Evolutionary conservation across 2,888 invertebrate genomes (phyloP).

Genomic region (Abrostola tripartita): DNA sequence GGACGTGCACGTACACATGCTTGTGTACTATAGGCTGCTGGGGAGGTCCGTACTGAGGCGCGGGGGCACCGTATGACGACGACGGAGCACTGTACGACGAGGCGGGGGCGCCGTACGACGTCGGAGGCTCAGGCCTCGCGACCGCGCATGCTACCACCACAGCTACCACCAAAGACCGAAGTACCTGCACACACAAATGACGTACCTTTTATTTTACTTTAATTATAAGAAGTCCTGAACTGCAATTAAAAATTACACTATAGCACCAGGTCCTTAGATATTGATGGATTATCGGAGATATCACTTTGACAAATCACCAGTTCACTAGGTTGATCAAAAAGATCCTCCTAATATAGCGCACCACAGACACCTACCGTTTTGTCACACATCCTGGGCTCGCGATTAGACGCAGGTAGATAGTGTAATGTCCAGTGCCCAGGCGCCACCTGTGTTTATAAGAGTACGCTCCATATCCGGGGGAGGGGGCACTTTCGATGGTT

Average conservation of each 20-base stretch:
- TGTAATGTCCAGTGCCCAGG: constrained; percentile 83
- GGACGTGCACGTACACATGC: constrained; percentile 97
- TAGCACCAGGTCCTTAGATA: constrained; percentile 39
- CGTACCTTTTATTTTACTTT: constrained; percentile 17
- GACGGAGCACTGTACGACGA: constrained; percentile 83
- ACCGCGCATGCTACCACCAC: constrained; percentile 79
- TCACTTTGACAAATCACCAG: constrained; percentile 61
- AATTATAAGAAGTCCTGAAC: constrained; percentile 7
- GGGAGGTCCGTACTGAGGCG: constrained; percentile 91
- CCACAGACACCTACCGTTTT: constrained; percentile 81
- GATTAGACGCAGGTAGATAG: constrained; percentile 76
- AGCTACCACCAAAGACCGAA: constrained; percentile 80
- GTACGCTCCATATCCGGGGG: constrained; percentile 83
- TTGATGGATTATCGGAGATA: constrained; percentile 21
- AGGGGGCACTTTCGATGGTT: constrained; percentile 88
- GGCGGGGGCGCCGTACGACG: constrained; percentile 89
- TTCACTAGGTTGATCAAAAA: constrained; percentile 66
- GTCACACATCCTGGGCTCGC: constrained; percentile 81
- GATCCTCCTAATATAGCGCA: constrained; percentile 53
- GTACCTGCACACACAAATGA: constrained; percentile 80
- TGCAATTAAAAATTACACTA: constrained; percentile 40
- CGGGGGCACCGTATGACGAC: constrained; percentile 86
- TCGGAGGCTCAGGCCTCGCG: constrained; percentile 88
- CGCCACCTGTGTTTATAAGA: constrained; percentile 86
- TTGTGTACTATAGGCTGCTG: constrained; percentile 94